These are phyloP conservation scores for Protobothrops mucrosquamatus DNA, from an alignment of 2,113 vertebrate genomes.

Conservation along the genomic window DNA sequence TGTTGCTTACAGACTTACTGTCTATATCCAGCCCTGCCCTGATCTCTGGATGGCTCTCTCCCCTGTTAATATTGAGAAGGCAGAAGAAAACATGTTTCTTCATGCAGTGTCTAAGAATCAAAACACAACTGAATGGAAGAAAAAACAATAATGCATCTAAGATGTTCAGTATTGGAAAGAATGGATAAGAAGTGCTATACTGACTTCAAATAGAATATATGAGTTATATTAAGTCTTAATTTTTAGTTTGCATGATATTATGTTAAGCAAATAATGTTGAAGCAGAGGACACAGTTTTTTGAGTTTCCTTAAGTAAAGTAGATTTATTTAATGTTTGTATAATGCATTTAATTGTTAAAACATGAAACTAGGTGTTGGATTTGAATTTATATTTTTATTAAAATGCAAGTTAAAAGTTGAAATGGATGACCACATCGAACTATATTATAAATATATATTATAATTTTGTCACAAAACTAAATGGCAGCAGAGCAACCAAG, in stretches of 20 bases:
- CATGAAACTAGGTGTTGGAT: slow-evolving; percentile 33
- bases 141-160: background rate
- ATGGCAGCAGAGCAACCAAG: background rate
- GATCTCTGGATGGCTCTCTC: background rate
- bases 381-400: slow-evolving; percentile 25
- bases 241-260: background rate
- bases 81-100: background rate
- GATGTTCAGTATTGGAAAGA: background rate
- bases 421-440: background rate
- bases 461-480: background rate
- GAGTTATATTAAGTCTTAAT: background rate
- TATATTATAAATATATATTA: background rate
- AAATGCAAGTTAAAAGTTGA: slow-evolving; percentile 15
- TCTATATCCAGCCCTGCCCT: background rate
- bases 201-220: background rate
- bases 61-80: background rate
- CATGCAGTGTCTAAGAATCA: background rate
- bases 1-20: background rate
- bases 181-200: background rate
- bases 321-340: slow-evolving; percentile 33
- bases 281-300: background rate
- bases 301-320: background rate
- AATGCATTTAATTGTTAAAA: slow-evolving; percentile 39
- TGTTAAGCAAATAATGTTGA: background rate
- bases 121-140: background rate